phyloP scores from a whole-genome alignment of 2,888 invertebrate species.

The Hermaeophaga mercurialis region DNA sequence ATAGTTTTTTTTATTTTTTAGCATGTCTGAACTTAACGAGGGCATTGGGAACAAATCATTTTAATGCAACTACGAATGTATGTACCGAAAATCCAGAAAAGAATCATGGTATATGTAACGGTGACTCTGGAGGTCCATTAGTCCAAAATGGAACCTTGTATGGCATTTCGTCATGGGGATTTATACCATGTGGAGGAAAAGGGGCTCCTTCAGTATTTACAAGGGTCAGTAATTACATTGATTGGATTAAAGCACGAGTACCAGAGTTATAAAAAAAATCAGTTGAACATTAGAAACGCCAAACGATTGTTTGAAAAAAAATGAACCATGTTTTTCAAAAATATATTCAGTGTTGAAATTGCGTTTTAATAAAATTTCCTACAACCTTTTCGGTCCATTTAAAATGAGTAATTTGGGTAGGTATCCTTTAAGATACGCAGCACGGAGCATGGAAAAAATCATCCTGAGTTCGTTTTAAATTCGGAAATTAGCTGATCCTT shows the following conservation, averaged over 20 bases:
- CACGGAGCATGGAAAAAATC: too few species aligned
- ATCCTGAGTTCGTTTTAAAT: too few species aligned
- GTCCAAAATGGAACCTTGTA: background rate
- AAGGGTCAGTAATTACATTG: slow-evolving; percentile 15
- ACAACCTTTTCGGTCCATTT: too few species aligned
- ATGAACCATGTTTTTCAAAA: too few species aligned
- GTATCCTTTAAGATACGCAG: too few species aligned
- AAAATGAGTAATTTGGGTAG: too few species aligned
- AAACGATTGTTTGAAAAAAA: too few species aligned
- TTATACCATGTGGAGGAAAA: slow-evolving; percentile 14
- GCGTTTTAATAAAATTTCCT: too few species aligned
- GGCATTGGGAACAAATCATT: background rate
- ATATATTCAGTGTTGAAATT: too few species aligned
- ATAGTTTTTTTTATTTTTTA: background rate
- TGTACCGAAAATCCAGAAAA: slow-evolving; percentile 4
- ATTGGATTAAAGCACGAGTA: slow-evolving; percentile 14
- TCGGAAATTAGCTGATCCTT: too few species aligned
- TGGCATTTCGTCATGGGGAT: slow-evolving; percentile 21
- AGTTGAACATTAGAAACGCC: too few species aligned
- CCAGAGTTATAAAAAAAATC: slow-evolving; percentile 7
- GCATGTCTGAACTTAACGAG: background rate
- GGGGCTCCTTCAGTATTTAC: slow-evolving; percentile 16
- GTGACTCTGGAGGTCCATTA: slow-evolving; percentile 26
- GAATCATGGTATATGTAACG: slow-evolving; percentile 16
- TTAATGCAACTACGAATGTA: slow-evolving; percentile 8